phyloP scores from a whole-genome alignment of 2,888 invertebrate species.

The Drosophila macrothrix region DNA sequence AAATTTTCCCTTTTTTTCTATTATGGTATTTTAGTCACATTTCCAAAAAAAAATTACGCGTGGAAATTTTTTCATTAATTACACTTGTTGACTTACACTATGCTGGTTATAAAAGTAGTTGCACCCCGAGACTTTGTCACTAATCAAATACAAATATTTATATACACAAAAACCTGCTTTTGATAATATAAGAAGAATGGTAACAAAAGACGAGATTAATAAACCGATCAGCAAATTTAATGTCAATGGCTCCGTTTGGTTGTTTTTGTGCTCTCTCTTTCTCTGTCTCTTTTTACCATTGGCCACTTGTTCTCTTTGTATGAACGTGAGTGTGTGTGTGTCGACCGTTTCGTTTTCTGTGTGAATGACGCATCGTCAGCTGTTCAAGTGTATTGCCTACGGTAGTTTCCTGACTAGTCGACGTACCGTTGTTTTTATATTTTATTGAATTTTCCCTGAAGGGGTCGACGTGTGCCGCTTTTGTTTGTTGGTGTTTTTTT shows the following conservation, averaged over 20 bases:
- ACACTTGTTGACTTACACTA: constrained; percentile 68
- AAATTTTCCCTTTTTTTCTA: background rate
- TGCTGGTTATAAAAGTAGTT: constrained; percentile 11
- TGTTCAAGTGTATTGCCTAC: constrained; percentile 61
- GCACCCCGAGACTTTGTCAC: background rate
- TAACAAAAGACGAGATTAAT: background rate
- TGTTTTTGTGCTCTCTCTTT: constrained; percentile 19
- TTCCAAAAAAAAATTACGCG: constrained; percentile 1
- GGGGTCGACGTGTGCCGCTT: constrained; percentile 23
- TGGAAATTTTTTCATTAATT: constrained; percentile 7
- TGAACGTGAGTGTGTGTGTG: constrained; percentile 21
- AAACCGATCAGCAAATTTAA: constrained; percentile 12
- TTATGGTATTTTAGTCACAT: constrained; percentile 1
- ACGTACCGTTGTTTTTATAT: constrained; percentile 63
- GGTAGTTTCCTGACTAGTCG: constrained; percentile 62
- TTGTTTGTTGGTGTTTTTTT: constrained; percentile 14
- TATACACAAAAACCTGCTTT: background rate
- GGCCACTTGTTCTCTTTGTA: constrained; percentile 48
- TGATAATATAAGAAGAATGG: background rate
- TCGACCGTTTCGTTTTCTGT: constrained; percentile 44
- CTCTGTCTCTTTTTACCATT: constrained; percentile 27
- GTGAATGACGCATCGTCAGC: constrained; percentile 79
- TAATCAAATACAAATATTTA: background rate
- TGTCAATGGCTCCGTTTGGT: constrained; percentile 30
- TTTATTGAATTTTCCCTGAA: constrained; percentile 76